Evolutionary conservation across 1,140 invertebrate genomes (phyloP).

Genomic region (roundworm (Caenorhabditis elegans)): WBcel235 BX284603.4:10837501-10838000

Average conservation of each 20-base stretch:
- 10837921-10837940: conserved; percentile 46
- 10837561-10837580: conserved; percentile 48
- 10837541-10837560: conserved; percentile 52
- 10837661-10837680: no score
- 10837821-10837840: conserved; percentile 51
- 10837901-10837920: conserved; percentile 40
- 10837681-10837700: not conserved
- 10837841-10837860: conserved; percentile 52
- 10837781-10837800: no score
- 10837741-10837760: no score
- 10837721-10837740: no score
- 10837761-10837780: no score
- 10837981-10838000: conserved; percentile 35
- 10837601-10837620: conserved; percentile 45
- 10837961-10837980: conserved; percentile 52
- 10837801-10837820: conserved; percentile 41
- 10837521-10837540: conserved; percentile 31
- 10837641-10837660: no score
- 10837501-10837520: conserved; percentile 25
- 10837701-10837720: no score
- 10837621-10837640: not conserved
- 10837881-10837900: conserved; percentile 49
- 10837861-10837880: conserved; percentile 43
- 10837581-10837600: conserved; percentile 52
- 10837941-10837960: conserved; percentile 44